Evolutionary conservation across 2,888 invertebrate genomes (phyloP), one percentile per base, ranked within the genome.

Genomic region (Xanthia togata): DNA sequence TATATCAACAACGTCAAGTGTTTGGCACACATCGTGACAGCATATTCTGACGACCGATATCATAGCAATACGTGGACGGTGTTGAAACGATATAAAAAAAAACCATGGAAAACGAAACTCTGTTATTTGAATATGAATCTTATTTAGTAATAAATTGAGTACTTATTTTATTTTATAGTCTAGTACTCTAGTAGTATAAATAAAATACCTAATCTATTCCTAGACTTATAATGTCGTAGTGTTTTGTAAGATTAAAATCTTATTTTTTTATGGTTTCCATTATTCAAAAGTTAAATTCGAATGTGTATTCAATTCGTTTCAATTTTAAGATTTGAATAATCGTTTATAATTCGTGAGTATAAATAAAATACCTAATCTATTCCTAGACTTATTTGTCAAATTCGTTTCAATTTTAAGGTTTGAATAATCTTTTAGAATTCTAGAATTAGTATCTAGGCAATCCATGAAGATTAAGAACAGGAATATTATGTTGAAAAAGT

Each of bases 1-100:
- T 94, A 93, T 94, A 93, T 92, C 91, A 91, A 84, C 83, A 87
- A 85, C 83, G 88, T 94, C 90, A 92, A 95, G 95, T 96, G 96
- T 90, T 94, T 79, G 83, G 90, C 91, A 93, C 87, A 94, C 89
- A 93, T 84, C 87, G 90, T 89, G 89, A 89, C 88, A 88, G 87
- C 79, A 77, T 91, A 91, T 91, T 91, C 90, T 81, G 87, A n/a
- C 62, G 80, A 78, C 41, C 70, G 71, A 77, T 76, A 78, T 62
- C 55, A 65, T 75, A 74, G 41, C 83, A 78, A 83, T 87, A 82
- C 63, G 47, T 23, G 17, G 20, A 31, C 80, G 70, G 65, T 84
- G 76, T 71, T 70, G 60, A 41, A 70, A 57, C 72, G 62, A 78
- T 70, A 77, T 68, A 35, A 70, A 60, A 44, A 53, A n/a, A n/a